Evolutionary conservation across 2,888 invertebrate genomes (phyloP).

Genomic region (Cancer borealis): DNA sequence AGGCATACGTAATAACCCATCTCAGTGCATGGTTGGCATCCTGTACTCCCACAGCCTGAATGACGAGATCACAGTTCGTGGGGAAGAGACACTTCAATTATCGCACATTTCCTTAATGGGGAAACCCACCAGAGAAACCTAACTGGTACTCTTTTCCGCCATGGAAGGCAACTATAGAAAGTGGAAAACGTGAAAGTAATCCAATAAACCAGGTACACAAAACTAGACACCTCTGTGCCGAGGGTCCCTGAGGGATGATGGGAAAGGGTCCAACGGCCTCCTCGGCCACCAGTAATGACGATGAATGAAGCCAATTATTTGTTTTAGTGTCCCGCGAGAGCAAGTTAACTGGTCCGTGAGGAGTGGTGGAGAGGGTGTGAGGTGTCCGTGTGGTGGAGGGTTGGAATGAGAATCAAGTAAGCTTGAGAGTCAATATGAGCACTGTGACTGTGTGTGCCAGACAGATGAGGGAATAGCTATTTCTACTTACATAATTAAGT

Average conservation of each 20-base stretch:
- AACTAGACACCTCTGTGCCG: background rate
- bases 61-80: background rate
- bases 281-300: background rate
- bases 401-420: background rate
- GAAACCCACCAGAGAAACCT: background rate
- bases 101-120: background rate
- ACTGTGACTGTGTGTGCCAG: background rate
- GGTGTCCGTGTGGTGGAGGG: background rate
- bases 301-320: constrained; percentile 43
- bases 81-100: constrained; percentile 14
- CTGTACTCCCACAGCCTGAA: background rate
- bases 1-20: background rate
- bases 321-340: constrained; percentile 37
- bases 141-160: background rate
- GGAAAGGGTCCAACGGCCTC: background rate
- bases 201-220: constrained; percentile 35
- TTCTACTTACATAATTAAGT: no score
- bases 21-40: background rate
- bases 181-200: background rate
- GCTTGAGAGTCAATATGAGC: background rate
- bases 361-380: background rate
- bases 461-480: background rate
- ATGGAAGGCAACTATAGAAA: background rate
- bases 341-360: constrained; percentile 12
- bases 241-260: background rate